Conservation (phyloP, 2,113 vertebrate genomes). For the Nibea albiflora region DNA sequence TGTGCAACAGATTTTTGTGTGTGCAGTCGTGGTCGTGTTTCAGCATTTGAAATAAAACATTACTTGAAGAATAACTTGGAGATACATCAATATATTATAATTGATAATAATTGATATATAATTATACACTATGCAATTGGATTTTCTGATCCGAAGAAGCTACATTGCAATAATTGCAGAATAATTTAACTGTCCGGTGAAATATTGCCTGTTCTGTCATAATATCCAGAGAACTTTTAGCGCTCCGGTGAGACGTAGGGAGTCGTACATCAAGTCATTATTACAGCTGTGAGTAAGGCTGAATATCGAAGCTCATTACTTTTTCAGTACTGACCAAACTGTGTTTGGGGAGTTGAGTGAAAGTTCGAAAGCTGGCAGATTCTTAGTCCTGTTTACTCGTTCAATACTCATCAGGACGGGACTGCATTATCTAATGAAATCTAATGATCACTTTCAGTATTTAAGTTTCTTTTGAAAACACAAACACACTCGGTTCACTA, state of each 20-base stretch:
- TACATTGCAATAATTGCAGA: neutral
- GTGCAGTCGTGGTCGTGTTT: neutral
- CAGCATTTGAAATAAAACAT: slow-evolving; percentile 11
- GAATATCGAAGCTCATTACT: neutral
- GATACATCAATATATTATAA: no score
- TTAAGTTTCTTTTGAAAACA: no score
- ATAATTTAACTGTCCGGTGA: neutral
- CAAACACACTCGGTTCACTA: no score
- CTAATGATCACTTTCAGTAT: neutral
- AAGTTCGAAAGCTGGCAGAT: neutral
- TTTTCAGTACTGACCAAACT: neutral
- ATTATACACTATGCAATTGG: neutral
- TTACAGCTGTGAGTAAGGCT: neutral
- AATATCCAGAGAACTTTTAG: neutral
- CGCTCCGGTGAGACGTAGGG: neutral
- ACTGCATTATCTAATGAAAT: no score
- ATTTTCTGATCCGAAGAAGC: slow-evolving; percentile 1
- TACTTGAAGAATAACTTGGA: neutral
- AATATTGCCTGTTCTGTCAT: neutral
- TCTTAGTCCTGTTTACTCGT: neutral
- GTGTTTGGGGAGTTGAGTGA: neutral
- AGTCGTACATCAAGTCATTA: slow-evolving; percentile 1
- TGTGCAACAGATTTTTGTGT: neutral
- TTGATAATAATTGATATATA: no score
- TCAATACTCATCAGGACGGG: neutral